Conservation (phyloP, 2,113 vertebrate species). For the Festucalex cinctus region DNA sequence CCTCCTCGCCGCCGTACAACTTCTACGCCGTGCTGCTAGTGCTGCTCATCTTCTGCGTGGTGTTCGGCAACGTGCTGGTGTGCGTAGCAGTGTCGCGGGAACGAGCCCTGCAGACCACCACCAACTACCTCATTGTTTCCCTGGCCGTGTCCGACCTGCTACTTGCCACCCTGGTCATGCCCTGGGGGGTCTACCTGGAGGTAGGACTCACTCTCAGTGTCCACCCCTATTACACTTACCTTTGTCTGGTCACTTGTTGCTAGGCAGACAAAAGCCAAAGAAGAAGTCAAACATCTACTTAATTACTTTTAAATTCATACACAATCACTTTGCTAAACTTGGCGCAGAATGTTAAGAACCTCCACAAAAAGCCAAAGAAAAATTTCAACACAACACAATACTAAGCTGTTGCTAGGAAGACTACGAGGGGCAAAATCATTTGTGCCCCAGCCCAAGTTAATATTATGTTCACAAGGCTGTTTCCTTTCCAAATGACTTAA, state of each 20-base stretch:
- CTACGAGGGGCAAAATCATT: too few relatives aligned
- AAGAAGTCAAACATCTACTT: background rate
- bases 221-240: background rate
- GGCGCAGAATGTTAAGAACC: too few relatives aligned
- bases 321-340: too few relatives aligned
- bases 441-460: too few relatives aligned
- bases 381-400: too few relatives aligned
- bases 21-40: slow-evolving; percentile 74
- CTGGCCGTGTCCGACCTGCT: slow-evolving; percentile 76
- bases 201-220: slow-evolving; percentile 10
- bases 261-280: background rate
- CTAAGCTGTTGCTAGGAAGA: too few relatives aligned
- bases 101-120: slow-evolving; percentile 75
- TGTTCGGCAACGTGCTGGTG: slow-evolving; percentile 77
- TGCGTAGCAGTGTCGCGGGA: slow-evolving; percentile 74
- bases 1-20: slow-evolving; percentile 67
- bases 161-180: slow-evolving; percentile 77
- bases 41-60: slow-evolving; percentile 76
- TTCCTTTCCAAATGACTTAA: too few relatives aligned
- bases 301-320: too few relatives aligned
- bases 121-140: slow-evolving; percentile 79
- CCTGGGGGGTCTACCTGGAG: slow-evolving; percentile 78
- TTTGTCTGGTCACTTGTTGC: background rate
- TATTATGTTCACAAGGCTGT: too few relatives aligned
- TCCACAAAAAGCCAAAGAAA: too few relatives aligned